Evolutionary conservation across 2,113 vertebrate genomes (phyloP).

Genomic region (Litocranius walleri): DNA sequence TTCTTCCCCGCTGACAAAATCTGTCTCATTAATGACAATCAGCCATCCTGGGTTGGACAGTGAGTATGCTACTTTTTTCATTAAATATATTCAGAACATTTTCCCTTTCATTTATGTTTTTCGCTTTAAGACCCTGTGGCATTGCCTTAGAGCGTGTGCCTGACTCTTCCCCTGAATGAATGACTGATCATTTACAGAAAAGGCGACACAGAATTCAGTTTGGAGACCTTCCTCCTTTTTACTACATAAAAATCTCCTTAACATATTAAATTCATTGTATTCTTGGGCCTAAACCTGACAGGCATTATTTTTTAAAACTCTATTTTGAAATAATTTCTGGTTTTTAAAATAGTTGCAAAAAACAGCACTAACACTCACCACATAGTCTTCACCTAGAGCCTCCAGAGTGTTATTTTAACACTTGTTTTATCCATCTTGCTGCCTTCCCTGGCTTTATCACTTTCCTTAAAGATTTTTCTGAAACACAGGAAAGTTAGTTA

Average conservation of each 20-base stretch:
- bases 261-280: not conserved
- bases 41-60: conserved; percentile 90
- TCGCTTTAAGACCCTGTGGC: not conserved
- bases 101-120: not conserved
- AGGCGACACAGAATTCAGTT: not conserved
- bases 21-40: conserved; percentile 94
- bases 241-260: not conserved
- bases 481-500: not conserved
- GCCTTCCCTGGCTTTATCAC: not conserved
- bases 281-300: not conserved
- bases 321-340: conserved; percentile 19
- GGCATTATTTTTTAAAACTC: not conserved
- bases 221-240: not conserved
- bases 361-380: not conserved
- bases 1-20: conserved; percentile 91
- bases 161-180: conserved; percentile 3
- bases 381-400: not conserved
- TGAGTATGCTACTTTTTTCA: conserved; percentile 79
- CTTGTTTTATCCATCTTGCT: not conserved
- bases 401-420: not conserved
- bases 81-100: not conserved
- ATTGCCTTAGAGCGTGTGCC: not conserved
- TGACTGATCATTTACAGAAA: not conserved
- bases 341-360: not conserved
- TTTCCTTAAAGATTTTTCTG: not conserved